Percentiles rank a stretch among this genome's conserved stretches.
Evolutionary conservation across 2,797 vertebrate genomes (phyloP).

Genomic region (Rhadinocentrus ornatus): DNA sequence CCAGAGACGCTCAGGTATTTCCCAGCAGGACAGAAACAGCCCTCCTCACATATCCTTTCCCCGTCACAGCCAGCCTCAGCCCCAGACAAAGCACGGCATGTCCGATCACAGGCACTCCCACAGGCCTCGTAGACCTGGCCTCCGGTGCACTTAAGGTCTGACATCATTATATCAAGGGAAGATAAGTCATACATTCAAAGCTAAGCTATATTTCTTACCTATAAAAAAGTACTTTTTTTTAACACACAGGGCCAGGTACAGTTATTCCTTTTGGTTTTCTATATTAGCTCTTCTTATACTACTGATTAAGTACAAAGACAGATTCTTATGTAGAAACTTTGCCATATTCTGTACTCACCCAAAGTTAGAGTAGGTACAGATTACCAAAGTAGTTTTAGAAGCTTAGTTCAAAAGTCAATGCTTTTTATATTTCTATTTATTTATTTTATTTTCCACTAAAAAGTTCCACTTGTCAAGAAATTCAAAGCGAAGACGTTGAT

Average conservation of each 20-base stretch:
- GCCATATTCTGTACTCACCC: neutral
- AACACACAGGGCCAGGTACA: no score
- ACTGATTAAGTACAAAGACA: neutral
- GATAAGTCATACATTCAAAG: constrained; percentile 15
- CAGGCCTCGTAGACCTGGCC: constrained; percentile 89
- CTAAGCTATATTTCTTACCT: neutral
- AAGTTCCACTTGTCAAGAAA: neutral
- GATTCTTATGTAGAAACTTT: neutral
- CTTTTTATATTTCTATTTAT: neutral
- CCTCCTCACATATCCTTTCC: constrained; percentile 87
- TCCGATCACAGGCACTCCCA: constrained; percentile 88
- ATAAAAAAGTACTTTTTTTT: neutral
- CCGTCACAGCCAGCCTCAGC: constrained; percentile 80
- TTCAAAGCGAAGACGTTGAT: neutral
- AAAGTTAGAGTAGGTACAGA: neutral
- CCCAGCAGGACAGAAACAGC: constrained; percentile 91
- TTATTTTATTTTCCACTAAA: no score
- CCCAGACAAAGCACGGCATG: constrained; percentile 90
- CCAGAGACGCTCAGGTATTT: constrained; percentile 86
- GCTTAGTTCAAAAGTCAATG: neutral
- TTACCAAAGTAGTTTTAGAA: neutral
- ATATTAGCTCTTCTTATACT: neutral
- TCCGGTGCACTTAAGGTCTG: constrained; percentile 87
- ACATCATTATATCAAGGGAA: constrained; percentile 18
- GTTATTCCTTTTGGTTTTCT: neutral